A percentile compares a stretch with the other conserved stretches of the same genome.
phyloP scores from a whole-genome alignment of 2,797 vertebrate genomes.

The Phoeniculus purpureus region DNA sequence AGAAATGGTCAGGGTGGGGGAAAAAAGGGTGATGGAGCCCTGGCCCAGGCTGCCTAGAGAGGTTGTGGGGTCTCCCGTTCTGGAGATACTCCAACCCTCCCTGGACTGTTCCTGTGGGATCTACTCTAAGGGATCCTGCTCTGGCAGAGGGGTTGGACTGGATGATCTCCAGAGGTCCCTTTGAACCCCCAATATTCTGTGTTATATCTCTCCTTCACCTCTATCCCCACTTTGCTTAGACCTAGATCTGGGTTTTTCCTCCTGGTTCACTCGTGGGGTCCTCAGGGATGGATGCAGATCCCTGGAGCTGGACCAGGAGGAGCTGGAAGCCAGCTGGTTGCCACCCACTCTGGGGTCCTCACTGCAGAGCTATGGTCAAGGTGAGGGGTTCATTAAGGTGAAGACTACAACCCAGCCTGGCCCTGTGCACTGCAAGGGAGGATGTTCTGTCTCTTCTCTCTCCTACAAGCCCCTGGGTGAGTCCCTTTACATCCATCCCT shows the following conservation, averaged over 20 bases:
- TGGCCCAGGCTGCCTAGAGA: no score
- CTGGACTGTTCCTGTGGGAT: no score
- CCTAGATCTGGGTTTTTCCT: neutral
- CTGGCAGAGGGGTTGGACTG: no score
- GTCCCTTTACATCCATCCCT: neutral
- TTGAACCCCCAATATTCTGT: no score
- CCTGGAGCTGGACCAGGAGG: neutral
- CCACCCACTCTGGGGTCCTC: neutral
- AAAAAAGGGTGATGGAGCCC: no score
- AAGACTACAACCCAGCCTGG: neutral
- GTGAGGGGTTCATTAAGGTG: neutral
- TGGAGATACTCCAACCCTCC: no score
- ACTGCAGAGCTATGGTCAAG: neutral
- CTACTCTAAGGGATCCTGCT: no score
- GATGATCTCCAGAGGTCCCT: no score
- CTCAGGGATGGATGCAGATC: neutral
- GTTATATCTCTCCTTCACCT: neutral
- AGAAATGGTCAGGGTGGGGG: no score
- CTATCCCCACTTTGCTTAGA: neutral
- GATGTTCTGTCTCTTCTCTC: neutral
- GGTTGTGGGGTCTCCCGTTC: no score
- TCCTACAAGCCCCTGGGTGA: neutral
- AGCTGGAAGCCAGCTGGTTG: neutral
- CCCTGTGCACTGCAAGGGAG: accelerated
- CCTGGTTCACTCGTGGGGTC: accelerated